These are phyloP conservation scores for Galleria mellonella DNA, from an alignment of 1,140 invertebrate species.

Conservation along the genomic window DNA sequence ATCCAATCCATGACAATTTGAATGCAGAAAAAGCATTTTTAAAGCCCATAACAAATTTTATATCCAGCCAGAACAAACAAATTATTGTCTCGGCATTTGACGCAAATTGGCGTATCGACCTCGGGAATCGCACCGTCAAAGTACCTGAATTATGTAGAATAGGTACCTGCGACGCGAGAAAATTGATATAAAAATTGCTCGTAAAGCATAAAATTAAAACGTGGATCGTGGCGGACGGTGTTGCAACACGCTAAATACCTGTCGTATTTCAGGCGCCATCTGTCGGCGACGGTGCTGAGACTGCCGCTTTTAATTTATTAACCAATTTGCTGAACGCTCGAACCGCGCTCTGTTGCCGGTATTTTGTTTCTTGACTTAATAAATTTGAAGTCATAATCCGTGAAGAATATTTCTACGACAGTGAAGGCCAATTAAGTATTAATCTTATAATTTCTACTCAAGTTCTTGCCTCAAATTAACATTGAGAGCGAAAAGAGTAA, in stretches of 20 bases:
- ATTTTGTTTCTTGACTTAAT: conserved; percentile 69
- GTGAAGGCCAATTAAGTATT: conserved; percentile 18
- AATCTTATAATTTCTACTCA: conserved; percentile 10
- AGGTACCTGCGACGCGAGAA: conserved; percentile 27
- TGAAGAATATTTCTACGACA: conserved; percentile 36
- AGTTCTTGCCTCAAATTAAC: conserved; percentile 3
- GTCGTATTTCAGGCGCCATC: conserved; percentile 68
- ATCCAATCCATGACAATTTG: too few relatives aligned
- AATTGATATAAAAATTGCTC: conserved; percentile 70
- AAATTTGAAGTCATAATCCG: conserved; percentile 60
- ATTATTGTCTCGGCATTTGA: conserved; percentile 13
- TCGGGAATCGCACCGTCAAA: conserved; percentile 34
- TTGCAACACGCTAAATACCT: conserved; percentile 71
- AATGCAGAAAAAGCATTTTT: too few relatives aligned
- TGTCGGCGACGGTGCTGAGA: conserved; percentile 65
- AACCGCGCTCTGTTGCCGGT: conserved; percentile 43
- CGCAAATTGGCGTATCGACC: conserved; percentile 31
- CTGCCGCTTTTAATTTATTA: conserved; percentile 71
- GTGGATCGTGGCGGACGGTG: conserved; percentile 50
- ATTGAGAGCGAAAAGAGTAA: neutral
- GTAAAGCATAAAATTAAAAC: conserved; percentile 71
- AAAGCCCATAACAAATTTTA: neutral
- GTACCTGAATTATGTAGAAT: conserved; percentile 47
- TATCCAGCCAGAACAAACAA: neutral
- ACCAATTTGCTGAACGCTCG: conserved; percentile 65